Evolutionary conservation across 2,888 invertebrate species (phyloP).

Genomic region (Melipona bicolor): DNA sequence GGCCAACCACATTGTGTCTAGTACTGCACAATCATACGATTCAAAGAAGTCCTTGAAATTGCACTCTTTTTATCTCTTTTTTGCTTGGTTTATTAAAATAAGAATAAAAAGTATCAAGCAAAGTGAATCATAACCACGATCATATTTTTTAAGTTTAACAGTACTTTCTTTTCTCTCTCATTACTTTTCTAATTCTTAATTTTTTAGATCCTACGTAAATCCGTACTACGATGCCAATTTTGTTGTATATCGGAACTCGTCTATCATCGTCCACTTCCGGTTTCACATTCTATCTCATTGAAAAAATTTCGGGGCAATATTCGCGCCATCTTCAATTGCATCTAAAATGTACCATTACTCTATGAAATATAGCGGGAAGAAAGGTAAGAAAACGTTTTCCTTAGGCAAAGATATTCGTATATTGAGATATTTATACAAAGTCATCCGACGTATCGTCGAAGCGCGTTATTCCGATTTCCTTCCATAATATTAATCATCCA

Average conservation of each 20-base stretch:
- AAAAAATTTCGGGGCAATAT: background rate
- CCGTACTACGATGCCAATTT: background rate
- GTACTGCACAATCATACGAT: background rate
- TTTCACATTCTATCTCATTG: background rate
- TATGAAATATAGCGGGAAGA: background rate
- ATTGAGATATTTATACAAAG: slow-evolving; percentile 32
- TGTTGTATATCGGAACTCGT: too few relatives aligned
- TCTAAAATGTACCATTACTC: background rate
- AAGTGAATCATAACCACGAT: background rate
- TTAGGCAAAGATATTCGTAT: background rate
- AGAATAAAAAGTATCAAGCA: background rate
- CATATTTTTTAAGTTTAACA: background rate
- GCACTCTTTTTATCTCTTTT: background rate
- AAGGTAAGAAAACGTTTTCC: background rate
- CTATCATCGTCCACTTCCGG: background rate
- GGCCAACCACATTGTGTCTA: too few relatives aligned
- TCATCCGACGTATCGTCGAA: slow-evolving; percentile 74
- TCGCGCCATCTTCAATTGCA: background rate
- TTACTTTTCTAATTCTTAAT: background rate
- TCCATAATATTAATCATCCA: slow-evolving; percentile 74
- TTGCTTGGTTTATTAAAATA: background rate
- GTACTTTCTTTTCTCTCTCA: background rate
- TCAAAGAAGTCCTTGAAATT: background rate
- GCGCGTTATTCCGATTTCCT: slow-evolving; percentile 70
- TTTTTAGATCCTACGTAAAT: background rate